Conservation (phyloP, 2,113 vertebrate species). For the Suricata suricatta region DNA sequence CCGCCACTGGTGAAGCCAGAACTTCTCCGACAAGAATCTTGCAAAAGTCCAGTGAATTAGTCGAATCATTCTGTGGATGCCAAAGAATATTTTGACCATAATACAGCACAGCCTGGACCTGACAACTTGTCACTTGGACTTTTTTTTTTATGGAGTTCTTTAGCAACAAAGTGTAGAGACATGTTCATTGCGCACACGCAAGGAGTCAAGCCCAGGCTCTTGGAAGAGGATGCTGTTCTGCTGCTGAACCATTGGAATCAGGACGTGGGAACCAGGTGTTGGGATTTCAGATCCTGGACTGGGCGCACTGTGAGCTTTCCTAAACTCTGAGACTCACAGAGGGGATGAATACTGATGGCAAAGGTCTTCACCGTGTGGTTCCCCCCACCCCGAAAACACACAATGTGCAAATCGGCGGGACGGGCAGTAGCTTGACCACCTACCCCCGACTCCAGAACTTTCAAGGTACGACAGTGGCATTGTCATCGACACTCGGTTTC, state of each 20-base stretch:
- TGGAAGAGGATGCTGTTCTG: slow-evolving; percentile 68
- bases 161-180: slow-evolving; percentile 79
- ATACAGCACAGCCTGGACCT: slow-evolving; percentile 87
- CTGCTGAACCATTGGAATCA: slow-evolving; percentile 56
- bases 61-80: slow-evolving; percentile 87
- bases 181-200: slow-evolving; percentile 75
- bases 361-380: slow-evolving; percentile 66
- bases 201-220: slow-evolving; percentile 80
- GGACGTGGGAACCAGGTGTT: slow-evolving; percentile 64
- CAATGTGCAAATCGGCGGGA: slow-evolving; percentile 31
- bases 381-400: not conserved
- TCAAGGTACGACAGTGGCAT: slow-evolving; percentile 77
- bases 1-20: slow-evolving; percentile 85
- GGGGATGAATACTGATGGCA: slow-evolving; percentile 52
- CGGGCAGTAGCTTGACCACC: not conserved
- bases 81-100: slow-evolving; percentile 90
- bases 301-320: slow-evolving; percentile 81
- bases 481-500: slow-evolving; percentile 49
- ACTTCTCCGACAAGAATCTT: slow-evolving; percentile 83
- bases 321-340: slow-evolving; percentile 70
- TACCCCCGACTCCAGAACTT: slow-evolving; percentile 35
- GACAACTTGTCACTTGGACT: slow-evolving; percentile 80
- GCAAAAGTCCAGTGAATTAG: slow-evolving; percentile 84
- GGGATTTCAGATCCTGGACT: slow-evolving; percentile 81
- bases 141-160: slow-evolving; percentile 77